Evolutionary conservation across 1,140 invertebrate genomes (phyloP), one percentile per base, ranked within the genome.

Genomic region (Dendrolimus punctatus): DNA sequence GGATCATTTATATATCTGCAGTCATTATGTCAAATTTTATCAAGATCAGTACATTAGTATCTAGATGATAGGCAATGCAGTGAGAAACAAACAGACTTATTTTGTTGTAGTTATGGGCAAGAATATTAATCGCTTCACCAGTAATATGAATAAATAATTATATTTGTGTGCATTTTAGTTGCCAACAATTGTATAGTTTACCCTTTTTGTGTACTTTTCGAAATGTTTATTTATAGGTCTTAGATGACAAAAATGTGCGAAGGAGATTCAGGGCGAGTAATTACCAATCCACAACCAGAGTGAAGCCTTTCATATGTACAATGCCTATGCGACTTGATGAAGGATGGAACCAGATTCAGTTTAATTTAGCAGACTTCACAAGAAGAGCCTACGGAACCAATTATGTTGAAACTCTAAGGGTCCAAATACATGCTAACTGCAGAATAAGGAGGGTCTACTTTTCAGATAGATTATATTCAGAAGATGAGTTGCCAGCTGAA

Each of bases 371-470:
- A 44, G 99, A 99, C 88, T 99, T 99, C 78, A 99, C 98, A 6
- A 89, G 97, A 66, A 89, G 98, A 66, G 99, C 99, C 2, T 99
- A 99, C 86, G 99, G 99, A 8, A 99, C 98, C 8, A 99, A 99
- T 88, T 99, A 99, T 87, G 96, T 99, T 40, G 98, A 99, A 88
- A 99, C 99, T 7, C 89, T 99, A 39, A 89, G 98, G 67, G 97
- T 99, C 43, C 95, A 99, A 89, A 98, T 99, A 69, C 98, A 99
- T 90, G 98, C 98, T 40, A 99, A 99, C 88, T 99, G 99, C 88
- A 90, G 98, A 73, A 97, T 99, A 66, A 89, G 99, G 71, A 91
- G 99, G 75, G 97, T 99, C 2, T 99, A 99, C 77, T 99, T 99
- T 85, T 99, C 98, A 6, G 99, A 99, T 87, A 91, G 98, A 77